phyloP scores from a whole-genome alignment of 2,888 invertebrate genomes.

The Thereva nobilitata region DNA sequence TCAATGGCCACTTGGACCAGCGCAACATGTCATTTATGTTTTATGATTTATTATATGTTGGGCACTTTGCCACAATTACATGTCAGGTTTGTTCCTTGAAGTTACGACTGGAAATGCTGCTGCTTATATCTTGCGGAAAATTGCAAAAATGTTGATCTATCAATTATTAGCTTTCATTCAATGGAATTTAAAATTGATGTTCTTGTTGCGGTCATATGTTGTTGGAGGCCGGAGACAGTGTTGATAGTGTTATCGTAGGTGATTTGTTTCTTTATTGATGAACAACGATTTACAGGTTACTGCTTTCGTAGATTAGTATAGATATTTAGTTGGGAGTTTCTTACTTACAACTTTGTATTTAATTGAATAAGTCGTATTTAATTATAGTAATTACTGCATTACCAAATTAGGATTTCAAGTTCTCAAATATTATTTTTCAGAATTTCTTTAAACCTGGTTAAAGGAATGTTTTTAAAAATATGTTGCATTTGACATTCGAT shows the following conservation, averaged over 20 bases:
- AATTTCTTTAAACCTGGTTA: too few species aligned
- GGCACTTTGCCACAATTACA: conserved; percentile 37
- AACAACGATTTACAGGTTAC: too few species aligned
- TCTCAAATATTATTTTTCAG: too few species aligned
- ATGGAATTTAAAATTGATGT: conserved; percentile 36
- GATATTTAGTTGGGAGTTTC: too few species aligned
- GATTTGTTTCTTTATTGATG: too few species aligned
- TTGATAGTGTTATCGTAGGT: conserved; percentile 4
- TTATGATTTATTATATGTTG: conserved; percentile 38
- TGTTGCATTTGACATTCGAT: too few species aligned
- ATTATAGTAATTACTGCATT: too few species aligned
- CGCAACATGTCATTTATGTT: conserved; percentile 36
- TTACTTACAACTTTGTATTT: too few species aligned
- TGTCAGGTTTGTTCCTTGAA: conserved; percentile 26
- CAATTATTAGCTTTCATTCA: conserved; percentile 36
- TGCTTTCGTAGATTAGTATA: too few species aligned
- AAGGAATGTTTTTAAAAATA: too few species aligned
- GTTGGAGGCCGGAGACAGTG: background rate
- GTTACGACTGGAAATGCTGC: conserved; percentile 6
- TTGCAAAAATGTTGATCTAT: conserved; percentile 37
- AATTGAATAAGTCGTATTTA: too few species aligned
- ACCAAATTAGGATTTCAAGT: too few species aligned
- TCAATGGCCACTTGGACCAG: conserved; percentile 28
- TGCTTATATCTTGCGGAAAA: conserved; percentile 9
- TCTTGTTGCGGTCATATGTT: conserved; percentile 31